Conservation (phyloP, 2,113 vertebrate genomes). For the Verasper variegatus region DNA sequence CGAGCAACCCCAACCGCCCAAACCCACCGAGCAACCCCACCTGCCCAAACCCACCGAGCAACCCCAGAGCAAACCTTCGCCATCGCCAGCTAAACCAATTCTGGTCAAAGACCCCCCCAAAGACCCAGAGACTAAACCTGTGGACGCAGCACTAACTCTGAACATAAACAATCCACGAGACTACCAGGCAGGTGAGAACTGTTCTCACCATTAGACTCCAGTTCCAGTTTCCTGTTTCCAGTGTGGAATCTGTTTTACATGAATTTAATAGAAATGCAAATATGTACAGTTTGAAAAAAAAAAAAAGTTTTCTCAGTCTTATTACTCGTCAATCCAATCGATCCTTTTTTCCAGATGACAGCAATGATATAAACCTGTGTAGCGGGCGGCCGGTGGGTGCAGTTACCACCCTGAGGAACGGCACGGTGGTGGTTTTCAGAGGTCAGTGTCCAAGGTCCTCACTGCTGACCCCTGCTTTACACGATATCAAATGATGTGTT, state of each 20-base stretch:
- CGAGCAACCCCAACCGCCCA: too few species aligned
- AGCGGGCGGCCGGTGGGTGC: constrained; percentile 86
- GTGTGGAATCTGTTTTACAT: background rate
- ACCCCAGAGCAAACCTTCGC: too few species aligned
- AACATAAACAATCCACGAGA: constrained; percentile 29
- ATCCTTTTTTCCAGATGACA: constrained; percentile 66
- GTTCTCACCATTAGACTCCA: background rate
- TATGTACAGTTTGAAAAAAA: background rate
- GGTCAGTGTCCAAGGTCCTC: constrained; percentile 78
- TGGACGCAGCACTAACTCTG: constrained; percentile 6
- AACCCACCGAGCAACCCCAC: too few species aligned
- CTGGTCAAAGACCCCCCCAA: constrained; percentile 27
- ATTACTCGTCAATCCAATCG: background rate
- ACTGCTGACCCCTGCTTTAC: too few species aligned
- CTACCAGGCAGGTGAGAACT: constrained; percentile 74
- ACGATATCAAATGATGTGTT: background rate
- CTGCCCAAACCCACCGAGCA: too few species aligned
- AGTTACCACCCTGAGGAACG: constrained; percentile 90
- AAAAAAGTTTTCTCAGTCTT: background rate
- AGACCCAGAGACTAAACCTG: constrained; percentile 55
- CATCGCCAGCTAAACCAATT: constrained; percentile 8
- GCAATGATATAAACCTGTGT: constrained; percentile 89
- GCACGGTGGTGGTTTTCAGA: constrained; percentile 92
- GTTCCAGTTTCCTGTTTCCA: too few species aligned
- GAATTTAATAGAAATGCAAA: background rate